These are phyloP conservation scores for Dreissena polymorpha DNA, from an alignment of 1,140 invertebrate species.

Conservation along the genomic window DNA sequence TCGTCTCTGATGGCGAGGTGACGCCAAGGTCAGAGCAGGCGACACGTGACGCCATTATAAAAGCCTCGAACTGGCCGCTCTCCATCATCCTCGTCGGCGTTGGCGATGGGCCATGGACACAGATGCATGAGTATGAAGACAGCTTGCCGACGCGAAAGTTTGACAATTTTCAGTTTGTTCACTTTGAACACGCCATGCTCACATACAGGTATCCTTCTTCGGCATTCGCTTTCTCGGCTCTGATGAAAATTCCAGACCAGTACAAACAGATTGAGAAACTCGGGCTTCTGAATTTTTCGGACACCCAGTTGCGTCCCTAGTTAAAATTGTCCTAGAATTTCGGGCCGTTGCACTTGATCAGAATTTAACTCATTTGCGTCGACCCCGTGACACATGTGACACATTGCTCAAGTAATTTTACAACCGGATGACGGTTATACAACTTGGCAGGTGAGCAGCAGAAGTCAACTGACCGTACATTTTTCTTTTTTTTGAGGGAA, in stretches of 20 bases:
- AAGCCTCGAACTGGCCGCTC: constrained; percentile 81
- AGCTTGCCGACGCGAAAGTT: constrained; percentile 80
- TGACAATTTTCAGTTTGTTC: constrained; percentile 82
- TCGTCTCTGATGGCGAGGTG: constrained; percentile 81
- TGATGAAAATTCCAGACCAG: constrained; percentile 82
- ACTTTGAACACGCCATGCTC: constrained; percentile 77
- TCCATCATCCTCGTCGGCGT: constrained; percentile 82
- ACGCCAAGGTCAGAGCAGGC: constrained; percentile 78
- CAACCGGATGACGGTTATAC: no score
- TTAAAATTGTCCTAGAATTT: no score
- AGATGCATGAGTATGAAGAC: constrained; percentile 81
- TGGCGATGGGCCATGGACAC: constrained; percentile 83
- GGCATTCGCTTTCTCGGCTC: constrained; percentile 79
- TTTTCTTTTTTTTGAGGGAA: no score
- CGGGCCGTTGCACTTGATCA: no score
- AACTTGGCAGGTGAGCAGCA: no score
- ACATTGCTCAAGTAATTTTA: no score
- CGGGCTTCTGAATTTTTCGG: constrained; percentile 55
- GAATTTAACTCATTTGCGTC: no score
- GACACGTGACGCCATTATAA: constrained; percentile 80
- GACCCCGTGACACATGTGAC: no score
- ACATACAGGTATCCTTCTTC: constrained; percentile 74
- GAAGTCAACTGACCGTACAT: no score
- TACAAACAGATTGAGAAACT: constrained; percentile 79
- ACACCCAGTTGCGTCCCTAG: neutral